phyloP scores from a whole-genome alignment of 2,797 vertebrate species.

The Alexandromys oeconomus region DNA sequence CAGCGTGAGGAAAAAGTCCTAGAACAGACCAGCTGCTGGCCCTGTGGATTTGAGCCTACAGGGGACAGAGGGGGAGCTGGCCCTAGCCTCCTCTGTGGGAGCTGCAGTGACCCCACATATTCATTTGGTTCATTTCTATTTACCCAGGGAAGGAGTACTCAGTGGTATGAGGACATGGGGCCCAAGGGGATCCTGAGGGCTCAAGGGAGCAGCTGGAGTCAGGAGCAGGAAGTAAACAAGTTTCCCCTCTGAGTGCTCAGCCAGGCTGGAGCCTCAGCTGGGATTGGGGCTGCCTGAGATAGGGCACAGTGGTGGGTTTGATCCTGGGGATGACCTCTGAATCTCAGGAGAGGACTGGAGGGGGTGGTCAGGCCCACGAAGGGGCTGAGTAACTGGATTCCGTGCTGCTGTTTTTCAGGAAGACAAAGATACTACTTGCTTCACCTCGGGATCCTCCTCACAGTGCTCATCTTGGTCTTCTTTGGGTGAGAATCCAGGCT shows the following conservation, averaged over 20 bases:
- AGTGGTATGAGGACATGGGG: neutral
- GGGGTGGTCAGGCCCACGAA: rapidly evolving
- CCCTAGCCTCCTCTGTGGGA: neutral
- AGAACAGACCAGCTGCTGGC: no score
- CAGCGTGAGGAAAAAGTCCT: no score
- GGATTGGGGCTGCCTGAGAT: neutral
- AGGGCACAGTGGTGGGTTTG: no score
- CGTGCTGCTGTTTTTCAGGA: neutral
- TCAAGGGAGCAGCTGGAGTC: neutral
- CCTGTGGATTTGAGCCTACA: no score
- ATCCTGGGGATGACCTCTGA: neutral
- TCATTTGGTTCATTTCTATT: neutral
- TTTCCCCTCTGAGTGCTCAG: neutral
- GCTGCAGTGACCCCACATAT: neutral
- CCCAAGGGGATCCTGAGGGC: neutral
- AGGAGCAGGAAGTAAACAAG: neutral
- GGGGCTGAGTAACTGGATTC: neutral
- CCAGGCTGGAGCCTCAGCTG: no score
- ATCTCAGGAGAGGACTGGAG: neutral
- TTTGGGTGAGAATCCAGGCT: neutral
- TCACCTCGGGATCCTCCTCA: neutral
- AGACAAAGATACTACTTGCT: neutral
- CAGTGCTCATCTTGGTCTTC: neutral
- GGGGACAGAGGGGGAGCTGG: neutral
- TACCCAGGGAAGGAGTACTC: neutral